phyloP scores from a whole-genome alignment of 1,140 invertebrate species.

The Brachionus sp. region DNA sequence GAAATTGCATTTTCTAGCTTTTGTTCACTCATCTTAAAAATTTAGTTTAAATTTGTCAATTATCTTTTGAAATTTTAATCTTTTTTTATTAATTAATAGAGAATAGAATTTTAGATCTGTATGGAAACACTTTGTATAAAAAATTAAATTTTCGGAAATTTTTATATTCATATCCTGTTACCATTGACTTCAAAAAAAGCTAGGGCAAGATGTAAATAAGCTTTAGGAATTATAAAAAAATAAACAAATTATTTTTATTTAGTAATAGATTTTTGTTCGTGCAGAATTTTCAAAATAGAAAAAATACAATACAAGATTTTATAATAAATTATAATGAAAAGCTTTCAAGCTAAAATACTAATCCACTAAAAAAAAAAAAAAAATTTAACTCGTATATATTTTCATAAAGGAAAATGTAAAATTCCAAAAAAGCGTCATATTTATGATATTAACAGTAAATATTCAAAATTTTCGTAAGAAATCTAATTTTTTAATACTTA shows the following conservation, averaged over 20 bases:
- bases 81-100: not conserved
- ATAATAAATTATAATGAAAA: not conserved
- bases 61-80: not conserved
- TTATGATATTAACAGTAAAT: too few relatives aligned
- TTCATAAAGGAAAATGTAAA: not conserved
- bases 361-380: not conserved
- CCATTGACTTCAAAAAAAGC: not conserved
- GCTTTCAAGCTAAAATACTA: not conserved
- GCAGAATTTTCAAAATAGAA: not conserved
- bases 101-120: not conserved
- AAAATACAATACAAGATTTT: not conserved
- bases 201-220: not conserved
- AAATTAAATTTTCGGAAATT: not conserved
- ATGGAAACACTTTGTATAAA: not conserved
- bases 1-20: not conserved
- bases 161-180: not conserved
- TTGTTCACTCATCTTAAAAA: not conserved
- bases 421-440: not conserved
- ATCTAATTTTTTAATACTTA: not conserved
- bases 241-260: not conserved
- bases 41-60: not conserved
- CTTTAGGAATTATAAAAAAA: not conserved
- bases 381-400: not conserved
- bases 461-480: not conserved
- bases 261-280: not conserved